Evolutionary conservation across 2,797 vertebrate species (phyloP).

Genomic region (Falco naumanni): DNA sequence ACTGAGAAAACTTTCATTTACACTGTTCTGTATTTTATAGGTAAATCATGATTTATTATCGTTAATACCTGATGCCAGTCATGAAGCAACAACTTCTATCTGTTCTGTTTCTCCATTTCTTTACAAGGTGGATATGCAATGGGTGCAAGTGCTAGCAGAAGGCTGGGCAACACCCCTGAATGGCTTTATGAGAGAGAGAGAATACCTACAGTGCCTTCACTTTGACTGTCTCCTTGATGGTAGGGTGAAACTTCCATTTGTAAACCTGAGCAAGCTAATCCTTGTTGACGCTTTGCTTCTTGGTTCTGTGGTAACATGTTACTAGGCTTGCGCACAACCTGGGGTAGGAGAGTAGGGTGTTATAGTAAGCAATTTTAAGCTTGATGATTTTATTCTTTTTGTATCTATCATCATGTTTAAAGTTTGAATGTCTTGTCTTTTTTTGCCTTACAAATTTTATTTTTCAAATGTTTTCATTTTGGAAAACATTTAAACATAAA

Average conservation of each 20-base stretch:
- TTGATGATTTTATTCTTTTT: not conserved
- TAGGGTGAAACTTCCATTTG: constrained; percentile 69
- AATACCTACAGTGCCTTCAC: constrained; percentile 97
- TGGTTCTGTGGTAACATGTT: not conserved
- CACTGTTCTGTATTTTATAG: not conserved
- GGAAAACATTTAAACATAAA: not conserved
- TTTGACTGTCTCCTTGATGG: constrained; percentile 97
- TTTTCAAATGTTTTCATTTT: not conserved
- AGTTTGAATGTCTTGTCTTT: not conserved
- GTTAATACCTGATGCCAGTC: not conserved
- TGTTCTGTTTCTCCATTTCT: not conserved
- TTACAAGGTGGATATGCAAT: constrained; percentile 95
- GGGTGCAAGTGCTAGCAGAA: constrained; percentile 98
- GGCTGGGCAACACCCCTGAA: constrained; percentile 98
- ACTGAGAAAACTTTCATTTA: not conserved
- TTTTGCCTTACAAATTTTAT: not conserved
- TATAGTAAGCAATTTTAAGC: not conserved
- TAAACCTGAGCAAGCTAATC: not conserved
- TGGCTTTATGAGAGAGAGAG: constrained; percentile 97
- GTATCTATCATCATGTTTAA: not conserved
- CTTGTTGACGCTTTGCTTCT: not conserved
- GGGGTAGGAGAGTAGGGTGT: not conserved
- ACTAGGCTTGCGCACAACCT: not conserved
- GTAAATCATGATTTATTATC: not conserved
- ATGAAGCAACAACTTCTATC: not conserved